Base-by-base conservation (phyloP, 2,113 vertebrate genomes). In the Myotis lucifugus region DNA sequence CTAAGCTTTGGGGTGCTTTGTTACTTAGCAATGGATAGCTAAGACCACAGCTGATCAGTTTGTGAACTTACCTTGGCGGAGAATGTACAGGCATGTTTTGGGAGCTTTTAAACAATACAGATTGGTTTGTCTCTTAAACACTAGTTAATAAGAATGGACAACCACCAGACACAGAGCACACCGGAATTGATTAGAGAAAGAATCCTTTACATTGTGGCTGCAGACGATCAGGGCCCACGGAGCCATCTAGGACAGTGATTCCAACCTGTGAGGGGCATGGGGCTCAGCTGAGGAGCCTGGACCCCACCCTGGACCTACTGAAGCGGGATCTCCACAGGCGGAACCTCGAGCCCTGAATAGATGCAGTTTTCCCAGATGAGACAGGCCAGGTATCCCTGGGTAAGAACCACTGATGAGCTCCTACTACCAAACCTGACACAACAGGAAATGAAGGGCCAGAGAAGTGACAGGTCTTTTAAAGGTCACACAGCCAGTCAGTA, bases 301-400 rank as follows among this genome's bases (percentile, higher is more conserved):
- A 9, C 42, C 42, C 50, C 3, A 4, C 27, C 14, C 1, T 40
- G 69, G 42, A 69, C 29, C 56, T 21, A 42, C 61, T 25, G 19
- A 54, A 59, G 59, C 0, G 21, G 81, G 78, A 27, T 74, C 37
- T 14, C 61, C 73, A 25, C 78, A 17, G 40, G 70, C 4, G 25
- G 48, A 73, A 50, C 27, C 18, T 3, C 29, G 52, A 37, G 48
- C 15, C 46, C 42, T 6, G 14, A 42, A 52, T 32, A 27, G 86
- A n/a, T 12, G 48, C 4, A 34, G 13, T 42, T 29, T 59, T 37
- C 40, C 74, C 3, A 0, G 42, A 40, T 15, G n/a, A 85, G 73
- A n/a, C 17, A 70, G 32, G 27, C 29, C 0, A 1, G n/a, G 0
- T 3, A 8, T n/a, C 19, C 34, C 11, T 61, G 18, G 17, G 15